Base-by-base conservation (phyloP, 64 coral and sea anemone genomes). In the Montipora efflorescens region DNA sequence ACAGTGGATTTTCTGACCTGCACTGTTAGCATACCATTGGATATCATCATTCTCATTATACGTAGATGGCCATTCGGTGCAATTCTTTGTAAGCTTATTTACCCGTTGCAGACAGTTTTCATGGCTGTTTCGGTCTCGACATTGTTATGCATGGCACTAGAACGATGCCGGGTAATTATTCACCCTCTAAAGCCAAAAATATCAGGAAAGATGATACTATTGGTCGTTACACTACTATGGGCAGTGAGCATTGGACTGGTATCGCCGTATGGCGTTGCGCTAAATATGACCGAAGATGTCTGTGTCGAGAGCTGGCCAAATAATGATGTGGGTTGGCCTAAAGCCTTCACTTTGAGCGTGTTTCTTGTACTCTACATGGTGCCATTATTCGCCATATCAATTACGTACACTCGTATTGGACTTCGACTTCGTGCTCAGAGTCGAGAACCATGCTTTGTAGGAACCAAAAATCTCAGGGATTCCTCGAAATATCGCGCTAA, bases 41-140 rank as follows among this genome's bases (percentile, higher is more conserved):
- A 95, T 22, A 84, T 92, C 5, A 77, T 44, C 23, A 77, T 92
- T 12, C 20, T 74, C 19, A 36, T 83, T 23, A 44, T 83, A 9
- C 69, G 84, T 1, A 53, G 73, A 14, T 95, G 90, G 83, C 90
- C 90, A 9, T 87, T 92, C 20, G 94, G 90, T 7, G 6, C 52
- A 1, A 64, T 83, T 5, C 55, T 95, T 15, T 95, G 94, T 52
- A 95, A 87, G 50, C 1, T 95, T 20, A 84, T 95, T 22, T 95
- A 91, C 36, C 94, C 94, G 7, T 48, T 91, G 8, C 94, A 95
- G 55, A 95, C 94, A 1, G 3, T 92, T 47, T 59, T 95, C 3
- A 91, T 95, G 67, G 74, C 90, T 2, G 94, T 95, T n/a, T 92
- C 94, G 0, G 84, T 92, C n/a, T 75, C 70, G 3, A 92, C 94